phyloP scores from a whole-genome alignment of 2,113 vertebrate species.

The Grus americana region DNA sequence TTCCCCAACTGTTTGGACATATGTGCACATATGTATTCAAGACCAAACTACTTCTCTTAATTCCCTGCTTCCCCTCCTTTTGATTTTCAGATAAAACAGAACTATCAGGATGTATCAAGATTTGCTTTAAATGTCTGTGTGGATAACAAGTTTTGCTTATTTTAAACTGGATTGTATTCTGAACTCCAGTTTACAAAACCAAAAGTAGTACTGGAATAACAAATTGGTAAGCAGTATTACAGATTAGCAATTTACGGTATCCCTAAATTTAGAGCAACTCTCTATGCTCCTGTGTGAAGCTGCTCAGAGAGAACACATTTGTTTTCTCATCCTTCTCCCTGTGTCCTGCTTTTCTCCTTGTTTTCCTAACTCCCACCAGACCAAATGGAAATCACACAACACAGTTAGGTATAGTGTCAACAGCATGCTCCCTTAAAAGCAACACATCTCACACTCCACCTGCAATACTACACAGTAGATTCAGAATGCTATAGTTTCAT shows the following conservation, averaged over 20 bases:
- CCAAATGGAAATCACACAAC: neutral
- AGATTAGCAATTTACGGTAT: neutral
- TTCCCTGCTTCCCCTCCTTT: neutral
- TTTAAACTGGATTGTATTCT: neutral
- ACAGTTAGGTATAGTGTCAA: neutral
- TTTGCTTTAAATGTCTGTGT: neutral
- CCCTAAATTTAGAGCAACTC: neutral
- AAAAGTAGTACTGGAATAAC: neutral
- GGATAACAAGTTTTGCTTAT: neutral
- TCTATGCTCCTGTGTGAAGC: neutral
- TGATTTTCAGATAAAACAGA: neutral
- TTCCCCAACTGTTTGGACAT: neutral
- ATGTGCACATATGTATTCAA: rapidly evolving
- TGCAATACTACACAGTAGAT: neutral
- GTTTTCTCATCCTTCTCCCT: neutral
- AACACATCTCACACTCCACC: neutral
- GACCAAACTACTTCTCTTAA: neutral
- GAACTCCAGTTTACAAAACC: neutral
- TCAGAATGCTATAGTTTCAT: neutral
- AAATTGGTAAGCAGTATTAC: neutral
- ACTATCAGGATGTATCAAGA: neutral
- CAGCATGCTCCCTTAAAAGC: neutral
- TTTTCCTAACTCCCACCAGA: neutral
- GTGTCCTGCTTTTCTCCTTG: neutral
- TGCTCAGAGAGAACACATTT: neutral